Evolutionary conservation across 2,797 vertebrate genomes (phyloP).

Genomic region (Hypotaenidia okinawae): DNA sequence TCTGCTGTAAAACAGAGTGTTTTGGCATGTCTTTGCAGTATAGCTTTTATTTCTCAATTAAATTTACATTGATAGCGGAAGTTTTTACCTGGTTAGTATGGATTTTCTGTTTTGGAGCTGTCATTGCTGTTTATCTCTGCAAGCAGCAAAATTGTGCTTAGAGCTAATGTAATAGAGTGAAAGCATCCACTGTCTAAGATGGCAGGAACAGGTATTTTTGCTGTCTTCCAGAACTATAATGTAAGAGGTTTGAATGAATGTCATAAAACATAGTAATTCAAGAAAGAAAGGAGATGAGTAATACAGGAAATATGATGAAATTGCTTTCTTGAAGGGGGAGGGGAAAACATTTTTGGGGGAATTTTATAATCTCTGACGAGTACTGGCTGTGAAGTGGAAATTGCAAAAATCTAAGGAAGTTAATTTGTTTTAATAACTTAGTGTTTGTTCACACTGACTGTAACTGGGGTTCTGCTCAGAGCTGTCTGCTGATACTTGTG

Average conservation of each 20-base stretch:
- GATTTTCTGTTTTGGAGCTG: constrained; percentile 34
- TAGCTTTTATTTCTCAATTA: constrained; percentile 39
- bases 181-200: not conserved
- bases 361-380: not conserved
- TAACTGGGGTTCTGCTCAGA: not conserved
- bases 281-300: not conserved
- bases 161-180: not conserved
- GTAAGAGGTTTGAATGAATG: constrained; percentile 35
- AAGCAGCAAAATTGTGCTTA: constrained; percentile 14
- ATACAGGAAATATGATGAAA: not conserved
- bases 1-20: not conserved
- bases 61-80: not conserved
- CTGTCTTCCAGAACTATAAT: constrained; percentile 38
- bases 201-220: constrained; percentile 21
- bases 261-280: constrained; percentile 9
- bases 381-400: not conserved
- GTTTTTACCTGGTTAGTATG: not conserved
- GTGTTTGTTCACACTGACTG: not conserved
- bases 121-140: constrained; percentile 7
- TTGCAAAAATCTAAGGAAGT: not conserved
- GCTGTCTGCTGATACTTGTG: not conserved
- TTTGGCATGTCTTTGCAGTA: not conserved
- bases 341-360: not conserved
- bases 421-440: constrained; percentile 21
- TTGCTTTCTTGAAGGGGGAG: not conserved